phyloP scores from a whole-genome alignment of 1,140 invertebrate species.

The Rhopalosiphum maidis region DNA sequence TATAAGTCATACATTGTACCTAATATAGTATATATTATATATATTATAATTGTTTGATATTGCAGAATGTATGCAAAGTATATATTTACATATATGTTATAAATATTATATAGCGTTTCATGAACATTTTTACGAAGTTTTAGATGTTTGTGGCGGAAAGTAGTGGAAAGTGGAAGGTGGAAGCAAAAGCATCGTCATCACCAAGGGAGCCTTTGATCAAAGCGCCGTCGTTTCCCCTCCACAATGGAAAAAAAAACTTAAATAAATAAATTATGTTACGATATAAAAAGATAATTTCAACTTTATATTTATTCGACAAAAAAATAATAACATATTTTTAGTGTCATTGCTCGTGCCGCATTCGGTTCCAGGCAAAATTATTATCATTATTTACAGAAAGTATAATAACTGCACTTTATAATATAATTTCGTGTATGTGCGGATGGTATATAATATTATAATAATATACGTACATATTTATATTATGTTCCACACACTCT shows the following conservation, averaged over 20 bases:
- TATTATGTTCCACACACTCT: not conserved
- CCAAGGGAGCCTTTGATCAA: slow-evolving; percentile 27
- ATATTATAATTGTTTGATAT: not conserved
- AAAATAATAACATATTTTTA: slow-evolving; percentile 13
- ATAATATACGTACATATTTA: not conserved
- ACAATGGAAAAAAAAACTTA: not conserved
- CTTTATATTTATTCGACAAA: slow-evolving; percentile 29
- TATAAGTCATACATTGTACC: not conserved
- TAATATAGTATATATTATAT: not conserved
- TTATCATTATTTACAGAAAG: not conserved
- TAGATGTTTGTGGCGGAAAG: not conserved
- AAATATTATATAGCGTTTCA: not conserved
- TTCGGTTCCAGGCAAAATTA: not conserved
- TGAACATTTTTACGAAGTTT: not conserved
- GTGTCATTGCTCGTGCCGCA: not conserved
- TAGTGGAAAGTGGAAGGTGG: not conserved
- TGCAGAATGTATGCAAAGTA: not conserved
- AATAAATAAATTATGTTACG: not conserved
- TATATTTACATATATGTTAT: too few species aligned
- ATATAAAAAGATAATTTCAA: slow-evolving; percentile 14
- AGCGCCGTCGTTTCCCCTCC: not conserved
- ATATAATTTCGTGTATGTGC: not conserved
- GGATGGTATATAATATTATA: not conserved
- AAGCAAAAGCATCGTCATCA: not conserved
- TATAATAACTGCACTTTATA: not conserved